A percentile compares a stretch with the other conserved stretches of the same genome.
phyloP scores from a whole-genome alignment of 2,113 vertebrate species.

The Oxyruncus cristatus region DNA sequence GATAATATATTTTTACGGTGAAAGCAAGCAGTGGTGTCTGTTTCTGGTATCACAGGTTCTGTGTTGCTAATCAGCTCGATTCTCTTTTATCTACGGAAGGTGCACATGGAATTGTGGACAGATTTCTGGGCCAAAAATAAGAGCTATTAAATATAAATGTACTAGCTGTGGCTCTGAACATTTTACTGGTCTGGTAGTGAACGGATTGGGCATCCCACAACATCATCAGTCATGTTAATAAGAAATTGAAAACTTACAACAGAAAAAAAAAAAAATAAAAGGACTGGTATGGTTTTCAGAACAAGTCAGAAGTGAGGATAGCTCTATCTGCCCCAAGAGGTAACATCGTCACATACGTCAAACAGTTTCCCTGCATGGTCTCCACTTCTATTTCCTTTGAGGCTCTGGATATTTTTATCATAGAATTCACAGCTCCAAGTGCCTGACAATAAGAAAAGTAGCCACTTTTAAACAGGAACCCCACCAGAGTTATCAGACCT shows the following conservation, averaged over 20 bases:
- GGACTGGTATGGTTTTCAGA: neutral
- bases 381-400: neutral
- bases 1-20: neutral
- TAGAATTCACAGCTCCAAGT: neutral
- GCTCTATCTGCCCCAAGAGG: neutral
- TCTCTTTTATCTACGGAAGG: neutral
- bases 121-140: neutral
- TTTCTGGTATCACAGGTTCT: neutral
- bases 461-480: neutral
- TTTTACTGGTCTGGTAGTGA: neutral
- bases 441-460: neutral
- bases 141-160: neutral
- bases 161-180: neutral
- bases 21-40: neutral
- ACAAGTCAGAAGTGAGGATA: neutral
- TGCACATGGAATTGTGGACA: neutral
- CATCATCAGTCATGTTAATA: neutral
- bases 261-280: neutral
- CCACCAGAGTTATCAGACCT: neutral
- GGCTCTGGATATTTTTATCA: neutral
- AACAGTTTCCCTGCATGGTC: neutral
- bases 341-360: accelerated
- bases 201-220: neutral
- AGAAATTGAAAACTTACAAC: neutral
- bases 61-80: neutral